Percentiles rank a stretch among this genome's conserved stretches.
Evolutionary conservation across 2,888 invertebrate genomes (phyloP).

Genomic region (Tinea trinotella): DNA sequence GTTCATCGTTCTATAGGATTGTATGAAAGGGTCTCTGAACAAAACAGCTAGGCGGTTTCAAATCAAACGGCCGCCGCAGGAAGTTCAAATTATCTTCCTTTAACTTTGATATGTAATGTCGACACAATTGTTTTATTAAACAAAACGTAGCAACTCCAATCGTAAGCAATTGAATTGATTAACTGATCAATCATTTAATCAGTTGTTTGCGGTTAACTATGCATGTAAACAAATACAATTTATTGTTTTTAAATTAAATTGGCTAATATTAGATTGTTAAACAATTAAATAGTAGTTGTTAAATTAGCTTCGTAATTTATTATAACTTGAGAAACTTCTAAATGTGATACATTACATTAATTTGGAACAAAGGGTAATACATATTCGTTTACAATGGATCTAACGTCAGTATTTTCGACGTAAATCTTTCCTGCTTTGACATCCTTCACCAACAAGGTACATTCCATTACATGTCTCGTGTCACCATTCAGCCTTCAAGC

Average conservation of each 20-base stretch:
- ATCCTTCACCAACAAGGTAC: conserved; percentile 42
- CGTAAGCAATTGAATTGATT: conserved; percentile 51
- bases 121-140: conserved; percentile 69
- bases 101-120: conserved; percentile 63
- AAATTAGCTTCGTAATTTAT: no score
- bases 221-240: background rate
- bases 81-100: conserved; percentile 69
- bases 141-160: conserved; percentile 58
- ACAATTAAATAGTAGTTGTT: background rate
- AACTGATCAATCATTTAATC: conserved; percentile 25
- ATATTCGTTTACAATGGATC: conserved; percentile 49
- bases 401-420: conserved; percentile 54
- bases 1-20: conserved; percentile 34
- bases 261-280: background rate
- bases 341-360: conserved; percentile 18
- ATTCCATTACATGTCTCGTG: conserved; percentile 39
- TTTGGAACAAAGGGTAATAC: conserved; percentile 58
- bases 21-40: conserved; percentile 54
- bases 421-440: conserved; percentile 58
- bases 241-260: background rate
- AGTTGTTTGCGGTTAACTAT: background rate
- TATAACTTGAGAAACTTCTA: background rate
- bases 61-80: conserved; percentile 53
- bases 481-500: conserved; percentile 47
- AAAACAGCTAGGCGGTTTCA: conserved; percentile 41